A percentile compares a stretch with the other conserved stretches of the same genome.
These are phyloP conservation scores for Pogona vitticeps DNA, from an alignment of 2,113 vertebrate species.

Conservation along the genomic window DNA sequence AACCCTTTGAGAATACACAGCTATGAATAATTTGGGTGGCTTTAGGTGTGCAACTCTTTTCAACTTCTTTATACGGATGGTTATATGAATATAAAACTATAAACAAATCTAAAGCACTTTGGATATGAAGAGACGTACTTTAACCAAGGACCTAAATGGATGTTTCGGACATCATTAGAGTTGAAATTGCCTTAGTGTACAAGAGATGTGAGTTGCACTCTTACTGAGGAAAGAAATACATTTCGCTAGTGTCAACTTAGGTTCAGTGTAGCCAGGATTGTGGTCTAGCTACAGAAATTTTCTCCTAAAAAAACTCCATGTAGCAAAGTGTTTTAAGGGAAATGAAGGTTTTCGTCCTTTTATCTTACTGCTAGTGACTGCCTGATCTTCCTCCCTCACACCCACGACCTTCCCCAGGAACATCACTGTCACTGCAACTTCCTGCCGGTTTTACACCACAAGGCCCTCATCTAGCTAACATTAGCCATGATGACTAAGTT, in stretches of 20 bases:
- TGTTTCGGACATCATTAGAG: too few relatives aligned
- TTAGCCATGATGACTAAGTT: neutral
- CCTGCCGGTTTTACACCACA: slow-evolving; percentile 54
- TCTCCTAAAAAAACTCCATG: neutral
- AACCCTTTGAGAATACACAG: too few relatives aligned
- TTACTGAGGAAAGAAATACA: neutral
- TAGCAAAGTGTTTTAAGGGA: neutral
- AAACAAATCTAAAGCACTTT: too few relatives aligned
- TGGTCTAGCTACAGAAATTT: neutral
- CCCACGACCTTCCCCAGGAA: slow-evolving; percentile 53
- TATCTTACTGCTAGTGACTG: slow-evolving; percentile 40
- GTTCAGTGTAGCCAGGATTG: neutral
- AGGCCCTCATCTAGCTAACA: neutral
- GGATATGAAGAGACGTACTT: too few relatives aligned
- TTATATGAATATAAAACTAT: too few relatives aligned
- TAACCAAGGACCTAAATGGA: too few relatives aligned
- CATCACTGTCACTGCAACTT: slow-evolving; percentile 58
- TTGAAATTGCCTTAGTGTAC: too few relatives aligned
- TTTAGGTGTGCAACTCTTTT: too few relatives aligned
- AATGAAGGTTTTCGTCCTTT: neutral
- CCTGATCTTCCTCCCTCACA: slow-evolving; percentile 56
- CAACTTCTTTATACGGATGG: too few relatives aligned
- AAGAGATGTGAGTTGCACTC: neutral
- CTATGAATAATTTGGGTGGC: too few relatives aligned
- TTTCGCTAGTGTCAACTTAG: neutral